Conservation (phyloP, 2,797 vertebrate genomes). For the Oreonectes daqikongensis region DNA sequence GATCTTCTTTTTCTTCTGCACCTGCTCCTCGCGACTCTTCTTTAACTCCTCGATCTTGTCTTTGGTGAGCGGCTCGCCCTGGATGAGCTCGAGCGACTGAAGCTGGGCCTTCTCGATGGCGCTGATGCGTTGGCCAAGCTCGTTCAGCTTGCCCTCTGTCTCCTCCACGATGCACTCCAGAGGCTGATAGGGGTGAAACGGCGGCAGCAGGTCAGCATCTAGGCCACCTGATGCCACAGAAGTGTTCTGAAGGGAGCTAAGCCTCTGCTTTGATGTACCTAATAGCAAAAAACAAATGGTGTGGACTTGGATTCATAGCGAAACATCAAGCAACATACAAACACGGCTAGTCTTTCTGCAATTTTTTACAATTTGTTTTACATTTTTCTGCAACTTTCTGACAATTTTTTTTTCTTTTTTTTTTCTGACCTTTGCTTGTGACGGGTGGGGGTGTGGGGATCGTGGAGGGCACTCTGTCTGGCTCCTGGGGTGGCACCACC, state of each 20-base stretch:
- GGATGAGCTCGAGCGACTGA: slow-evolving; percentile 89
- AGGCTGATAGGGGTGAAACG: slow-evolving; percentile 97
- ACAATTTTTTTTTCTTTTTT: too few species aligned
- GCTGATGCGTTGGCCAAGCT: slow-evolving; percentile 97
- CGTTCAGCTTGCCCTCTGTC: slow-evolving; percentile 98
- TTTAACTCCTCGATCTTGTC: slow-evolving; percentile 92
- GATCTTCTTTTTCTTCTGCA: slow-evolving; percentile 99
- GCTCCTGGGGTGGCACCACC: slow-evolving; percentile 98
- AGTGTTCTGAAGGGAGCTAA: slow-evolving; percentile 89
- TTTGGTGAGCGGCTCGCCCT: slow-evolving; percentile 91
- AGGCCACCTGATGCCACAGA: slow-evolving; percentile 71
- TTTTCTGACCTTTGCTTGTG: slow-evolving; percentile 96
- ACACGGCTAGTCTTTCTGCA: background rate
- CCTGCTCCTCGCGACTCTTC: slow-evolving; percentile 94
- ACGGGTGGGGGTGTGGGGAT: slow-evolving; percentile 83
- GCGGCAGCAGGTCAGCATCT: slow-evolving; percentile 91
- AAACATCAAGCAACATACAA: background rate
- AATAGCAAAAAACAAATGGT: slow-evolving; percentile 67
- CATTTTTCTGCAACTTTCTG: too few species aligned
- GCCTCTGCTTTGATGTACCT: slow-evolving; percentile 95
- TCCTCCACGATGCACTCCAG: slow-evolving; percentile 99
- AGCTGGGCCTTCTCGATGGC: slow-evolving; percentile 91
- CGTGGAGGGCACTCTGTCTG: slow-evolving; percentile 92
- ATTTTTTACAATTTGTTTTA: too few species aligned
- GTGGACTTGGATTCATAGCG: background rate